A percentile compares a stretch with the other conserved stretches of the same genome.
Evolutionary conservation across 2,797 vertebrate genomes (phyloP).

Genomic region (Uromys caudimaculatus): DNA sequence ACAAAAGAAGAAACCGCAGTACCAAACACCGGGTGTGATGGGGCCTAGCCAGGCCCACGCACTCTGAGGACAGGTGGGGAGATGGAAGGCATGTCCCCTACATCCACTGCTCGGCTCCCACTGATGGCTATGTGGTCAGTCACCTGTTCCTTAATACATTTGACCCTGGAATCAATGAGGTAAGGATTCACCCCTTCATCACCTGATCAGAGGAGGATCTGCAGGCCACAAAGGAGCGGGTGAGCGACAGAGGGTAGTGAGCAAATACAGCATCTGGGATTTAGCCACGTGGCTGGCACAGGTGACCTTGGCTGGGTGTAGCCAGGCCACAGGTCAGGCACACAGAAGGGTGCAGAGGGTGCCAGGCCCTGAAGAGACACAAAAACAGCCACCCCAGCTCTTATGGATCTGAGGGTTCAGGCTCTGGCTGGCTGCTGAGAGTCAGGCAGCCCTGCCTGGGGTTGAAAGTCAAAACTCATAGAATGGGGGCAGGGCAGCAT

Average conservation of each 20-base stretch:
- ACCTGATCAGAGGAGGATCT: background rate
- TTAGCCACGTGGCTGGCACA: background rate
- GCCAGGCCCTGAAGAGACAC: background rate
- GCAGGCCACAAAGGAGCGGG: background rate
- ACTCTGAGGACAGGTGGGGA: background rate
- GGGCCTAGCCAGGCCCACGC: conserved; percentile 48
- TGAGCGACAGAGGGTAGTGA: background rate
- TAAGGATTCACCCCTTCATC: background rate
- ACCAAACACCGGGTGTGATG: conserved; percentile 17
- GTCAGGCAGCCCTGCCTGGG: background rate
- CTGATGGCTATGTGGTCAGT: background rate
- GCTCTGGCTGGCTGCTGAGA: background rate
- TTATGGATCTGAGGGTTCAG: background rate
- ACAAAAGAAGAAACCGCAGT: conserved; percentile 65
- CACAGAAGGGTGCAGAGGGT: background rate
- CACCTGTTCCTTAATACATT: background rate
- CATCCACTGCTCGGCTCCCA: background rate
- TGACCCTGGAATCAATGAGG: background rate
- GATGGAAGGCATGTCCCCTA: background rate
- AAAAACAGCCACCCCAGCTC: background rate
- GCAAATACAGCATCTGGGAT: background rate
- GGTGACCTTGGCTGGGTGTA: background rate
- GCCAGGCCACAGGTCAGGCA: background rate
- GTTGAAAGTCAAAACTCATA: background rate
- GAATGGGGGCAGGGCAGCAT: background rate